A percentile compares a stretch with the other conserved stretches of the same genome.
These are phyloP conservation scores for Oryzias curvinotus DNA, from an alignment of 2,113 vertebrate genomes.

Conservation along the genomic window DNA sequence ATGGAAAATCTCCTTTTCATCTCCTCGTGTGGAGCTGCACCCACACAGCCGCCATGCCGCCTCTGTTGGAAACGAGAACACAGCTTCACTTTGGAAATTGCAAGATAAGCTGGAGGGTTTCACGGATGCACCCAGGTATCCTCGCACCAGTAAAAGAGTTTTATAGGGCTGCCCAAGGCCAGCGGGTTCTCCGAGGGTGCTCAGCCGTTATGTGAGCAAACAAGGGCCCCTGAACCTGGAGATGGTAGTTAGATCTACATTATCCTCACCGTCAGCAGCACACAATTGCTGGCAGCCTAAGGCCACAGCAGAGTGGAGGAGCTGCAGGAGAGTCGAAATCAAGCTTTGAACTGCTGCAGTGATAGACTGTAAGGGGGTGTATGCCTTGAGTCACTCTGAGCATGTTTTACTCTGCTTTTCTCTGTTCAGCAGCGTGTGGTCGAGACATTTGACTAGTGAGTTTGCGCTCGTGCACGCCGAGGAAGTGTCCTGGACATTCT, in stretches of 20 bases:
- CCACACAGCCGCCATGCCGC: constrained; percentile 32
- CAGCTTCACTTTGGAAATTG: constrained; percentile 26
- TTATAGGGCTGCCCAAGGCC: constrained; percentile 50
- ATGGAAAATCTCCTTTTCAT: constrained; percentile 45
- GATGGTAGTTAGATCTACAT: constrained; percentile 55
- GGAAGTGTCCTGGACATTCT: constrained; percentile 33
- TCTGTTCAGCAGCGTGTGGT: constrained; percentile 3
- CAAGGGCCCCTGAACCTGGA: constrained; percentile 52
- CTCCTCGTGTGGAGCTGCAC: constrained; percentile 27
- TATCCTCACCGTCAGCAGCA: constrained; percentile 51
- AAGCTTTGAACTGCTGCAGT: constrained; percentile 48
- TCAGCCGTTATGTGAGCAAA: constrained; percentile 47
- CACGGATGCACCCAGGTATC: constrained; percentile 53
- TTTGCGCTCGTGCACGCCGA: constrained; percentile 24
- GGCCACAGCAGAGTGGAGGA: constrained; percentile 66
- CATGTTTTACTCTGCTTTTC: constrained; percentile 13
- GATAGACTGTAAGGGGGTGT: constrained; percentile 21
- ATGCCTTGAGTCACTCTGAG: constrained; percentile 42
- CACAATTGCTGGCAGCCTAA: constrained; percentile 49
- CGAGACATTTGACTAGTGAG: constrained; percentile 19
- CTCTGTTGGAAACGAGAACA: constrained; percentile 32
- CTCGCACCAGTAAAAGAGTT: constrained; percentile 56
- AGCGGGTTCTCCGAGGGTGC: constrained; percentile 39
- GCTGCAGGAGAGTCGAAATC: constrained; percentile 53
- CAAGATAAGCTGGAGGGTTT: constrained; percentile 45